Evolutionary conservation across 2,113 vertebrate species (phyloP), one percentile per base, ranked within the genome.

Genomic region (Phrynosoma platyrhinos): DNA sequence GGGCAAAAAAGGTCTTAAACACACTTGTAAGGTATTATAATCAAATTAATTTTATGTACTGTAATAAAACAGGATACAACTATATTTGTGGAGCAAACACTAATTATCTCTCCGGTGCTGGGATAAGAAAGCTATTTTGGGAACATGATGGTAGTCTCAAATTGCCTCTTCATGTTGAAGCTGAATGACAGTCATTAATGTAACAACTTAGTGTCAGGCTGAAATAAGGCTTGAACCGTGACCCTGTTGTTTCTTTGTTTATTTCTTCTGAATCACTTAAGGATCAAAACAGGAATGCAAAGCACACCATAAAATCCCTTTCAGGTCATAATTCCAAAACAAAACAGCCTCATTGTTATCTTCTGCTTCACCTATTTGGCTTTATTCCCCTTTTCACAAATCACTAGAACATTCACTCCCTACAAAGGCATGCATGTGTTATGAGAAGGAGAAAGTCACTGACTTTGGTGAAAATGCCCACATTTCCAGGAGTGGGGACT

Each of bases 11-110:
- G 25, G 66, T 72, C 66, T 87, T 87, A 81, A 53, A 82, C 71
- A 82, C 23, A 76, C 21, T 91, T 88, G 66, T 58, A 79, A 12
- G 52, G 27, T 42, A 83, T 74, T 64, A 30, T 74, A 87, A 87
- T 23, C 32, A 62, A 64, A 74, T 88, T 86, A 77, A 88, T 76
- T 84, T 90, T 64, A 36, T 76, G 5, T 71, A 18, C 27, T 81
- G 27, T n/a, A 13, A 55, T 88, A 86, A 71, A 86, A 86, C 7
- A 71, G 30, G 36, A 58, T 21, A 23, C 42, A 62, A 36, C 10
- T 68, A 80, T 79, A 32, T 53, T 87, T 86, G 18, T 76, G 58
- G 20, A 82, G 36, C 18, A 78, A 58, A 42, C 4, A 42, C 42
- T 55, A 77, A 86, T 86, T 78, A 42, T 82, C 32, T 82, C 66